A percentile compares a stretch with the other conserved stretches of the same genome.
phyloP scores from a whole-genome alignment of 2,113 vertebrate genomes.

The Microcebus tavaratra region DNA sequence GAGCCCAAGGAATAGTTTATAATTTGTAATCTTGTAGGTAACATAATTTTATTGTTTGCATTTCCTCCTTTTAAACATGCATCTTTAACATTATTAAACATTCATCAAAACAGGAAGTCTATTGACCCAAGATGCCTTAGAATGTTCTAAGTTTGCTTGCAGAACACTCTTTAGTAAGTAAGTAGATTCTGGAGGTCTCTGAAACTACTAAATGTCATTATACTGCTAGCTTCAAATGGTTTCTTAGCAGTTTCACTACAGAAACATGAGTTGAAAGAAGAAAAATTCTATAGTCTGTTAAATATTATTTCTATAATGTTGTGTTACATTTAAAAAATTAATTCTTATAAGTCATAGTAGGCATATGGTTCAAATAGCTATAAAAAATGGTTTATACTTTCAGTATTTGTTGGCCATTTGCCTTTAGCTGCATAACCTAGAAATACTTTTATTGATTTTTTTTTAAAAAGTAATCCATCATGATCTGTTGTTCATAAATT shows the following conservation, averaged over 20 bases:
- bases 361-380: neutral
- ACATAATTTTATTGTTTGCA: neutral
- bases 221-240: neutral
- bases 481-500: conserved; percentile 35
- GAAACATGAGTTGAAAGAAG: neutral
- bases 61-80: neutral
- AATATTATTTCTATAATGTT: neutral
- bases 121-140: neutral
- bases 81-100: neutral
- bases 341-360: neutral
- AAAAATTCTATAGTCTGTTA: neutral
- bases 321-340: neutral
- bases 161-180: neutral
- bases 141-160: neutral
- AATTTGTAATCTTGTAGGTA: neutral
- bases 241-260: neutral
- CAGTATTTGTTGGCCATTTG: neutral
- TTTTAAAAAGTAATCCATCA: neutral
- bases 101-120: neutral
- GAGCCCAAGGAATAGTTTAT: neutral
- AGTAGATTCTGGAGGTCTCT: neutral
- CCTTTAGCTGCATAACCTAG: neutral
- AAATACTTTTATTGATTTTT: neutral
- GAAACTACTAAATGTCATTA: neutral
- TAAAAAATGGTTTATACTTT: neutral